A percentile compares a stretch with the other conserved stretches of the same genome.
Evolutionary conservation across 2,113 vertebrate species (phyloP).

Genomic region (Epinephelus fuscoguttatus): DNA sequence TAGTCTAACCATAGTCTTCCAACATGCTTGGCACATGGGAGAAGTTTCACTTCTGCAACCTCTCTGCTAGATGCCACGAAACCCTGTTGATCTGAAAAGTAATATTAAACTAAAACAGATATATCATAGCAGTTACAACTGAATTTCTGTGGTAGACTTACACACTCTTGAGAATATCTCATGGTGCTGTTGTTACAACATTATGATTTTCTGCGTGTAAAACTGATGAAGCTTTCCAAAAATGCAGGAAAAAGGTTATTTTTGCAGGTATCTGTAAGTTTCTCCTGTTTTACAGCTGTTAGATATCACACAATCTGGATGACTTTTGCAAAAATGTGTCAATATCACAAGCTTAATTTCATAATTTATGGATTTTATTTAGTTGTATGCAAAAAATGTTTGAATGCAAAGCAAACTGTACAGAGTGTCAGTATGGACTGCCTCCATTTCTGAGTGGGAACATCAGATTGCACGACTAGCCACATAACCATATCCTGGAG

Average conservation of each 20-base stretch:
- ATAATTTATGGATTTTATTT: not conserved
- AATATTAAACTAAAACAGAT: not conserved
- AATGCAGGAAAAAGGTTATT: not conserved
- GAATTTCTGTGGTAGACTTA: not conserved
- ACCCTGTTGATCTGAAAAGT: no score
- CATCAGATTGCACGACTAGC: not conserved
- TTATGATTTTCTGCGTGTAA: not conserved
- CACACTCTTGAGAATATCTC: not conserved
- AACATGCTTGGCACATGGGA: no score
- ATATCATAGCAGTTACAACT: not conserved
- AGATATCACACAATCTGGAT: not conserved
- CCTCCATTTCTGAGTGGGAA: not conserved
- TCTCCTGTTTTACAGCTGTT: not conserved
- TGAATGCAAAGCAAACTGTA: not conserved
- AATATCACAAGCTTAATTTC: not conserved
- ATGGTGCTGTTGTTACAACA: not conserved
- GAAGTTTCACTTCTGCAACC: no score
- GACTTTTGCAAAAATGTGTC: not conserved
- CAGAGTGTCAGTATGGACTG: not conserved
- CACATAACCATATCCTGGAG: not conserved
- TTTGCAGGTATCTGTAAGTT: slow-evolving; percentile 10
- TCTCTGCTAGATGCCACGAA: no score
- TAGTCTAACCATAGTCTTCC: no score
- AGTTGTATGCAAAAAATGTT: not conserved
- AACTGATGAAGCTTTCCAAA: not conserved